A percentile compares a stretch with the other conserved stretches of the same genome.
These are phyloP conservation scores for Harpalus rubripes DNA, from an alignment of 2,888 invertebrate genomes.

Conservation along the genomic window DNA sequence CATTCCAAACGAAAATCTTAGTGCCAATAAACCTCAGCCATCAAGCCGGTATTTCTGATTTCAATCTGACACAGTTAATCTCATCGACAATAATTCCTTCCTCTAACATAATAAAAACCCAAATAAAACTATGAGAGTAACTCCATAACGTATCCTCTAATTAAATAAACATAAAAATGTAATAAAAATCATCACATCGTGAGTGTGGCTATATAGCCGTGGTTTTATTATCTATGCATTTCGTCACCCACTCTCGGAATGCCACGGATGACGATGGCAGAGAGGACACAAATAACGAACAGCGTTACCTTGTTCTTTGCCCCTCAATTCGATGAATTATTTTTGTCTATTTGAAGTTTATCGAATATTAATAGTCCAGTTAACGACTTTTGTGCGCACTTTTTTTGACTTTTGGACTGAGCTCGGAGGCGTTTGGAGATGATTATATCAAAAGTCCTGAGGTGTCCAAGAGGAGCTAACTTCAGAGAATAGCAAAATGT, in stretches of 20 bases:
- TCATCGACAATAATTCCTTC: constrained; percentile 27
- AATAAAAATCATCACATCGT: constrained; percentile 55
- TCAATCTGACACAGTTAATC: constrained; percentile 44
- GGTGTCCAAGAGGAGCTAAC: no score
- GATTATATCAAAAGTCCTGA: no score
- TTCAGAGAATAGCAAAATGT: no score
- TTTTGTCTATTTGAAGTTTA: no score
- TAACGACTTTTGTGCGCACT: no score
- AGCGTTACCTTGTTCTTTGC: constrained; percentile 1
- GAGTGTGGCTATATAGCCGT: constrained; percentile 25
- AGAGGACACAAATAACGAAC: constrained; percentile 19
- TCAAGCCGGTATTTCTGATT: constrained; percentile 30
- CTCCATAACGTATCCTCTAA: constrained; percentile 58
- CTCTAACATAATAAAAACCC: constrained; percentile 21
- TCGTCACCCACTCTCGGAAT: constrained; percentile 63
- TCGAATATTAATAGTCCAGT: no score
- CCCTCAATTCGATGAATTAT: no score
- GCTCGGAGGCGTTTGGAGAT: no score
- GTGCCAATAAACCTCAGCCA: constrained; percentile 18
- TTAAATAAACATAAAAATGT: constrained; percentile 62
- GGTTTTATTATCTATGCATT: constrained; percentile 54
- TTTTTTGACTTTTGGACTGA: no score
- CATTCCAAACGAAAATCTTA: background rate
- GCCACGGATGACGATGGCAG: constrained; percentile 32
- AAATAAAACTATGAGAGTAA: constrained; percentile 43